Conservation (phyloP, 2,888 invertebrate species). For the Eudiplozoon nipponicum region DNA sequence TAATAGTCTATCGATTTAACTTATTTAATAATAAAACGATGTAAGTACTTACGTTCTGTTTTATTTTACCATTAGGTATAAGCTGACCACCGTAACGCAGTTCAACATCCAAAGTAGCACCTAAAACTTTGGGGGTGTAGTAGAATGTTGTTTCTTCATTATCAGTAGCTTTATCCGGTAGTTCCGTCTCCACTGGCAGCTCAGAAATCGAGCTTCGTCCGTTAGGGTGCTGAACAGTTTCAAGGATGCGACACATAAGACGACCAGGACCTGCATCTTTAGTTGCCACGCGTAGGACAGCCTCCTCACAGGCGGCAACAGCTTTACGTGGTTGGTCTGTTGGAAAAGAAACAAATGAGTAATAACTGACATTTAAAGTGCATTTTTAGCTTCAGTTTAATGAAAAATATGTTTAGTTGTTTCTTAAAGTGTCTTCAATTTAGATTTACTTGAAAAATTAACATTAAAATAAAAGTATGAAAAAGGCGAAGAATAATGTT, state of each 20-base stretch:
- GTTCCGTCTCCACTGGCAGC: constrained; percentile 50
- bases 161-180: constrained; percentile 51
- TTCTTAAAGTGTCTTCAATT: too few species aligned
- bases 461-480: too few species aligned
- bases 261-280: constrained; percentile 49
- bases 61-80: constrained; percentile 30
- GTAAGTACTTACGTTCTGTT: constrained; percentile 23
- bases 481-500: too few species aligned
- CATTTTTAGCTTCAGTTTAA: too few species aligned
- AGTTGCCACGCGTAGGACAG: constrained; percentile 45
- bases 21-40: too few species aligned
- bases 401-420: too few species aligned
- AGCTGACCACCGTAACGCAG: constrained; percentile 53
- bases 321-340: too few species aligned
- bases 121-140: constrained; percentile 25
- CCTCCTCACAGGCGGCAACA: constrained; percentile 44
- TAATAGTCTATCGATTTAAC: too few species aligned
- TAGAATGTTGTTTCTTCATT: constrained; percentile 35
- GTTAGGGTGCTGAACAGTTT: constrained; percentile 39
- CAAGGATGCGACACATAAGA: constrained; percentile 41
- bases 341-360: too few species aligned
- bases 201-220: too few species aligned
- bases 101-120: constrained; percentile 49
- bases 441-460: too few species aligned
- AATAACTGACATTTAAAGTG: too few species aligned